These are phyloP conservation scores for Phoenicopterus ruber DNA, from an alignment of 2,113 vertebrate species.

Conservation along the genomic window DNA sequence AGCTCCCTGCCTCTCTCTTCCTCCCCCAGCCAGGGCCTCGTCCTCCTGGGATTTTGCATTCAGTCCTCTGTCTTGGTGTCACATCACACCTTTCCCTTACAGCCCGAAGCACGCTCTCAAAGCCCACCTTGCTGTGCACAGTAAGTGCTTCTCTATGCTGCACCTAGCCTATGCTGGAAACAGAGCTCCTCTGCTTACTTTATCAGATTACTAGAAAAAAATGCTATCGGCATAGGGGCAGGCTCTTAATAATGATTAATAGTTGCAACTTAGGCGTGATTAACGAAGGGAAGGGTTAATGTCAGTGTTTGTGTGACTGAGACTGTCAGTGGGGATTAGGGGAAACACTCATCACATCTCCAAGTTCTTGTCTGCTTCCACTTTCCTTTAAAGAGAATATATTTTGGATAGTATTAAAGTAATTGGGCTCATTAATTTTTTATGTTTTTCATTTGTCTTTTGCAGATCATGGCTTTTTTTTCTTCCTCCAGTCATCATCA, in stretches of 20 bases:
- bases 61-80: background rate
- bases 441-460: background rate
- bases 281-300: constrained; percentile 3
- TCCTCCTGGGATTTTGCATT: background rate
- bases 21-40: background rate
- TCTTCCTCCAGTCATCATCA: background rate
- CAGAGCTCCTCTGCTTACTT: background rate
- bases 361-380: background rate
- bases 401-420: background rate
- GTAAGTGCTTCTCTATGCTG: rapidly evolving
- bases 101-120: background rate
- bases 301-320: background rate
- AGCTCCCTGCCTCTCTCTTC: background rate
- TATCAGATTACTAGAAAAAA: background rate
- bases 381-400: background rate
- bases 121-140: background rate
- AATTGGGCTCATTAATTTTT: background rate
- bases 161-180: background rate
- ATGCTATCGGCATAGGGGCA: background rate
- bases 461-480: background rate
- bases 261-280: background rate
- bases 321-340: background rate
- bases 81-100: background rate
- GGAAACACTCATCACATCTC: background rate
- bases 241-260: constrained; percentile 16